These are phyloP conservation scores for Xyrichtys novacula DNA, from an alignment of 2,797 vertebrate genomes.

Conservation along the genomic window DNA sequence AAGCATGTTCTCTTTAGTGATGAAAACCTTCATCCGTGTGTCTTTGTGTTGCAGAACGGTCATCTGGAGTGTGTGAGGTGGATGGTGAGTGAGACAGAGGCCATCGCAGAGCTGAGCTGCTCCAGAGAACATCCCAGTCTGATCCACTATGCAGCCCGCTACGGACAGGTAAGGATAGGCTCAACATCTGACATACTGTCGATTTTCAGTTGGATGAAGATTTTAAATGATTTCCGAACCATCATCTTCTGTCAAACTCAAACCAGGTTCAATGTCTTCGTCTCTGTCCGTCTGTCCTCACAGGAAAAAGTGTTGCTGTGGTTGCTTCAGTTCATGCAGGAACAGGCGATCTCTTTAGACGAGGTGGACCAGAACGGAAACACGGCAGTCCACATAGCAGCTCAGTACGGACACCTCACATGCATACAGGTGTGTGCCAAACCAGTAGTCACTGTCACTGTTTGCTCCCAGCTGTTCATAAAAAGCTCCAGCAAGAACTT, in stretches of 20 bases:
- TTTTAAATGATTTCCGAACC: too few species aligned
- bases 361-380: conserved; percentile 96
- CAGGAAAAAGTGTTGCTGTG: conserved; percentile 97
- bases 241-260: too few species aligned
- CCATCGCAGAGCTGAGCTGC: conserved; percentile 97
- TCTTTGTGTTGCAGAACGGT: conserved; percentile 86
- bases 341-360: conserved; percentile 97
- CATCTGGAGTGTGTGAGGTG: conserved; percentile 96
- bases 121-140: conserved; percentile 95
- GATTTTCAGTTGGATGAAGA: too few species aligned
- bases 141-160: conserved; percentile 95
- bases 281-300: neutral
- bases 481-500: too few species aligned
- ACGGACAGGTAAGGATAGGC: conserved; percentile 97
- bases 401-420: conserved; percentile 94
- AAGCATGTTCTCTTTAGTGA: neutral
- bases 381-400: conserved; percentile 94
- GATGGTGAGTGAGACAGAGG: conserved; percentile 99
- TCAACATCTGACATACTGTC: too few species aligned
- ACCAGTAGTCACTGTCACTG: too few species aligned
- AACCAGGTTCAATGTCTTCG: neutral
- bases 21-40: conserved; percentile 1
- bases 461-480: too few species aligned
- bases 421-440: conserved; percentile 90
- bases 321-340: conserved; percentile 99